Base-by-base conservation (phyloP, 2,888 invertebrate genomes). In the Tricholauxania praeusta region DNA sequence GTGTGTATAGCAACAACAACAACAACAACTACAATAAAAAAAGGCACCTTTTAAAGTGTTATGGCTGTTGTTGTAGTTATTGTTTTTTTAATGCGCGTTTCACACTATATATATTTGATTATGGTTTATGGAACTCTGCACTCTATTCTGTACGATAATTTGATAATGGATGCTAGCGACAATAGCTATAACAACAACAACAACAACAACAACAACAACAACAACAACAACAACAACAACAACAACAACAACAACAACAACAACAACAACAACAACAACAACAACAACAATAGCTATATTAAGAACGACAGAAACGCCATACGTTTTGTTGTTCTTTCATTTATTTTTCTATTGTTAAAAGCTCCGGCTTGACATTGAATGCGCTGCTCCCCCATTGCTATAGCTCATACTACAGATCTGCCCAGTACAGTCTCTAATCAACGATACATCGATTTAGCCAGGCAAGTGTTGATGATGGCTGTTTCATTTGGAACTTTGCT, bases 41-140 rank as follows among this genome's bases (percentile, higher is more conserved):
- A 53, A 53, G 15, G 53, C n/a, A 53, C 53, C 49, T 55, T 32
- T 22, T 51, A 8, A 10, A 19, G 49, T 49, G 17, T 64, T 49
- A 19, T n/a, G 39, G 49, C 12, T 60, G 59, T 59, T 67, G 51
- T 65, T 49, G 22, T 51, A 14, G 51, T 19, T 65, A 52, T 22
- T 64, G 22, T 55, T 55, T 48, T 17, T 22, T 5, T 5, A 28
- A 28, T 28, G 28, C 32, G 57, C 57, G 28, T 57, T 60, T 28
- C 39, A 39, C 63, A 70, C 62, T 63, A 52, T 52, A 57, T 52
- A 57, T 71, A 68, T 68, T 71, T 72, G 71, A 72, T 71, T 67
- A 75, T 71, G 70, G 75, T 72, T 72, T 72, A 70, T 70, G 72
- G 72, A 71, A 63, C 72, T 72, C 49, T 55, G 65, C 59, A 71